Base-by-base conservation (phyloP, 2,113 vertebrate species). In the Colaptes auratus region DNA sequence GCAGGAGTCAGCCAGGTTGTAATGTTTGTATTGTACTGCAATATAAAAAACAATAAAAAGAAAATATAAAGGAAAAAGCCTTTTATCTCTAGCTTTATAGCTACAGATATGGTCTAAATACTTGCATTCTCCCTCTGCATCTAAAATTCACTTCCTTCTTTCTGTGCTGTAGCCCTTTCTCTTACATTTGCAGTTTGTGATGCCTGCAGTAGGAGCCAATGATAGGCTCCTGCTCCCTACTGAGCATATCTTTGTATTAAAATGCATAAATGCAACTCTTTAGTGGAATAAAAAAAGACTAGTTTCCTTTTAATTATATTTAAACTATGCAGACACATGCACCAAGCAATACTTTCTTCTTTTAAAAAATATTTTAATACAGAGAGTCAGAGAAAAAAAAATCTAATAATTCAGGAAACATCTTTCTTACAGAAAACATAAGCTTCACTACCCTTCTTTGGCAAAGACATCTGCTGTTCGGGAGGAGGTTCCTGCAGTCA, bases 191-290 rank as follows among this genome's bases (percentile, higher is more conserved):
- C 97, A 93, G 86, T 98, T 97, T 96, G 95, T 93, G 86, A 83
- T 95, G 96, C 96, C 92, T 96, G 94, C 89, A 97, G 96, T 92
- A 93, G 96, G 63, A 98, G 96, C 97, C 97, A 97, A 97, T 96
- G 96, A 96, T 94, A 96, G 95, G 94, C 96, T 94, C 78, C 61
- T 90, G 89, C 95, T 97, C 93, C 97, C 97, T 72, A 97, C 97
- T 96, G 96, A 96, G 96, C 97, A 95, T 95, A 97, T 97, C 97
- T 97, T 96, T 92, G 65, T 97, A 97, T 96, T 95, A 93, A 97
- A 98, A 98, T 96, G 95, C 96, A 97, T 96, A 97, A 97, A 97
- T 97, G 92, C 87, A 96, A 94, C 85, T 95, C 96, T 95, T 97
- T 39, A 93, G 69, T 1, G 0, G 33, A 64, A 82, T 55, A 48